Evolutionary conservation across 2,113 vertebrate species (phyloP), one percentile per base, ranked within the genome.

Genomic region (Ploceus nigricollis): DNA sequence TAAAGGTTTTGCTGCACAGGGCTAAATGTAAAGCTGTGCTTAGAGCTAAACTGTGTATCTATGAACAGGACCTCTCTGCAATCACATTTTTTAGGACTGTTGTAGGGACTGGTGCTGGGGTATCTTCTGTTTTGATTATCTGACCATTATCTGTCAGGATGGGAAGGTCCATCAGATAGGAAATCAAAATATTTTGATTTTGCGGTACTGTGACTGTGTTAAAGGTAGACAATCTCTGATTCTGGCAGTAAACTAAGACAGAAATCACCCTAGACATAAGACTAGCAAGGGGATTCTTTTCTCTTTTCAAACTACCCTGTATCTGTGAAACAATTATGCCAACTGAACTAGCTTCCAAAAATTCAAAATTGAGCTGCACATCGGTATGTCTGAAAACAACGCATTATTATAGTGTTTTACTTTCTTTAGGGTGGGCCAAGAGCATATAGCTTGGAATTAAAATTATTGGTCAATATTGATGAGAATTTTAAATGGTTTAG

Each of bases 351-450:
- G 31, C 44, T 82, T 65, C 54, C 70, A 45, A 23, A 88, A 80
- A 42, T 58, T 73, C 17, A 69, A 51, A 82, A 31, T 10, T 13
- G 6, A 79, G 11, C 24, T 76, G 45, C 33, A 44, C 10, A 21
- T 50, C 0, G 0, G 3, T 33, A 33, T 1, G 0, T 44, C 53
- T 61, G 28, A 69, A 79, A 82, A 7, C 8, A 61, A 19, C 39
- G 30, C 12, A 5, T 57, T 33, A 33, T 81, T 40, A 33, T 2
- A 42, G 28, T 15, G 15, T n/a, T 87, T 57, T 72, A 28, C 1
- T 1, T 42, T 47, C n/a, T 86, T 48, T 11, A 19, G 31, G 17
- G 13, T 31, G 13, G 58, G 30, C 35, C 28, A 53, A 64, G 54
- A 88, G 10, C 14, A 61, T 25, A 39, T n/a, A 45, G 25, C 3